Evolutionary conservation across 1,140 invertebrate species (phyloP), one percentile per base, ranked within the genome.

Genomic region (Arctopsyche grandis): DNA sequence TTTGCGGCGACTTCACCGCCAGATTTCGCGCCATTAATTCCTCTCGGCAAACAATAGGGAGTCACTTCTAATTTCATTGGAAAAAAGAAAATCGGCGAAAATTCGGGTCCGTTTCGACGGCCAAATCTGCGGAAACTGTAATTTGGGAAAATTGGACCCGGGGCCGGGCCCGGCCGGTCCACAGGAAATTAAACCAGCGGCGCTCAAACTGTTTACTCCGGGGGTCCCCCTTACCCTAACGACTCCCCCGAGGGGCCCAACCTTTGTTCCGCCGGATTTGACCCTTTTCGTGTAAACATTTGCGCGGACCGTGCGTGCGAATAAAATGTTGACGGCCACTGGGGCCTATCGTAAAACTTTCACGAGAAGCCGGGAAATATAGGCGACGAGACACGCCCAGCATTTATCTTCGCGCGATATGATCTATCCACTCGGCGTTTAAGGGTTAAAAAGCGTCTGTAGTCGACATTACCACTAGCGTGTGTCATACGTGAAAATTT

Each of bases 51-150:
- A 52, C 48, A 52, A 52, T 52, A 52, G 48, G 29, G 29, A 52
- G 48, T 52, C 48, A 14, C 48, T 52, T 52, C 16, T 52, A 52
- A 52, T 14, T 52, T 52, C 48, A 52, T 52, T 14, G 3, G 10
- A 52, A 52, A 14, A 52, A 14, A 14, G 48, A 52, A 12, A 52
- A 52, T 12, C 3, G 10, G 10, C 48, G 48, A 52, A 52, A 16
- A 52, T 52, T 16, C 48, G 10, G n/a, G 48, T 14, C 3, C 48
- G 48, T 14, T 16, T 16, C 16, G 16, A 10, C 48, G 58, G 14
- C 58, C 58, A 60, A 60, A 60, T 60, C 24, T 66, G 63, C 63
- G 63, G 63, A 66, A 66, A 66, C 63, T 66, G 63, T 66, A 66
- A 66, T 66, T 66, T 66, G 19, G 63, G 21, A 66, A 66, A 66